Conservation (phyloP, 2,888 invertebrate species). For the Lumbricus terrestris region DNA sequence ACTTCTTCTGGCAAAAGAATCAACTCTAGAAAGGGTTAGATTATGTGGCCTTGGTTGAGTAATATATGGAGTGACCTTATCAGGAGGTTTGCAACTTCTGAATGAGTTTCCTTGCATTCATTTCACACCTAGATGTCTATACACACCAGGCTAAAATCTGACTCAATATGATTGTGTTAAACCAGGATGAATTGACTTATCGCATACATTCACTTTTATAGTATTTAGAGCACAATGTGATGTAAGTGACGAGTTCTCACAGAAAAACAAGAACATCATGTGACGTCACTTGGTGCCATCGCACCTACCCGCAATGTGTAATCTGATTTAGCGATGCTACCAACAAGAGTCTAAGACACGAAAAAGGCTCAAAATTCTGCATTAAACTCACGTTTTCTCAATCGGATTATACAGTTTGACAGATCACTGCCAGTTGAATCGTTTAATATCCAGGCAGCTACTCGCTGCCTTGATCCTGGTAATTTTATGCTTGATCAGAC, state of each 20-base stretch:
- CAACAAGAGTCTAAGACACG: background rate
- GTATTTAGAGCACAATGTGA: background rate
- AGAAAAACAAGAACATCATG: background rate
- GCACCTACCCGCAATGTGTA: background rate
- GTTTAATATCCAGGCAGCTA: background rate
- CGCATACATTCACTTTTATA: background rate
- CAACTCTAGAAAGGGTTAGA: too few species aligned
- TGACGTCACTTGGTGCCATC: background rate
- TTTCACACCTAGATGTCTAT: background rate
- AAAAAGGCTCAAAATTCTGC: background rate
- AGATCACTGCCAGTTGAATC: background rate
- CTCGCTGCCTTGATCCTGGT: background rate
- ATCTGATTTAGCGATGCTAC: background rate
- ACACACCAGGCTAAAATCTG: background rate
- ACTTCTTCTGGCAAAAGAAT: too few species aligned
- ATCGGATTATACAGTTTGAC: slow-evolving; percentile 3
- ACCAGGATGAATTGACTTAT: background rate
- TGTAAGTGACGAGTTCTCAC: background rate
- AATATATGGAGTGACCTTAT: too few species aligned
- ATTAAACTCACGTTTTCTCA: background rate
- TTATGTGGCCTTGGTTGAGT: too few species aligned
- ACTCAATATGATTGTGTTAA: background rate
- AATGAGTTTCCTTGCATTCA: background rate
- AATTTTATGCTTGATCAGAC: background rate
- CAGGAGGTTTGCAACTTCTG: background rate